Percentiles rank a stretch among this genome's conserved stretches.
phyloP scores from a whole-genome alignment of 1,140 invertebrate genomes.

The Drosophila kanapiae region DNA sequence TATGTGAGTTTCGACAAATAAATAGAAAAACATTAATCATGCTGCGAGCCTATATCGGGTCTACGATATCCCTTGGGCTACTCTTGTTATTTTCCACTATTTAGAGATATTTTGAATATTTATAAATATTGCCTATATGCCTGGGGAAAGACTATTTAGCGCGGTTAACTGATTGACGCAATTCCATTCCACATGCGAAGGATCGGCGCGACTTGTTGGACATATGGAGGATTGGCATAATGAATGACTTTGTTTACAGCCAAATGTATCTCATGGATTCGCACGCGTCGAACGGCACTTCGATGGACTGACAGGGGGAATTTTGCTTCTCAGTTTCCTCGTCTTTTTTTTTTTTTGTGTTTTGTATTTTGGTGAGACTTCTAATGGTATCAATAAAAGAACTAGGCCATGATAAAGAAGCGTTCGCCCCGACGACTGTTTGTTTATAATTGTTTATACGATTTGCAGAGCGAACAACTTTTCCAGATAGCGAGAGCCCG shows the following conservation, averaged over 20 bases:
- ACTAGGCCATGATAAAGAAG: conserved; percentile 80
- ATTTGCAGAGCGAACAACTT: conserved; percentile 64
- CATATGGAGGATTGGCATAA: conserved; percentile 55
- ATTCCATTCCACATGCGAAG: conserved; percentile 28
- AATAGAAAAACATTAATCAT: neutral
- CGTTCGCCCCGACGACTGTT: conserved; percentile 59
- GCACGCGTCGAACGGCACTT: conserved; percentile 45
- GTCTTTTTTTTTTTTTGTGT: conserved; percentile 32
- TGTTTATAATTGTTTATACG: conserved; percentile 83
- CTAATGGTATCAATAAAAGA: conserved; percentile 72
- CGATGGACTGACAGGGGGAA: conserved; percentile 4
- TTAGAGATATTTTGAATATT: conserved; percentile 24
- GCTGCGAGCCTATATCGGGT: neutral
- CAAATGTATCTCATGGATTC: conserved; percentile 67
- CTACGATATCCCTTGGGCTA: neutral
- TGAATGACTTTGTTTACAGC: conserved; percentile 71
- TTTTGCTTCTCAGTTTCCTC: conserved; percentile 5
- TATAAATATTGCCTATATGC: conserved; percentile 18
- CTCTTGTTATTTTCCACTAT: conserved; percentile 24
- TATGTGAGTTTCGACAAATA: neutral
- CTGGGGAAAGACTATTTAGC: conserved; percentile 9
- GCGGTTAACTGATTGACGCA: conserved; percentile 45
- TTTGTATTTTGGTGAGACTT: conserved; percentile 28
- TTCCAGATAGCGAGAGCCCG: conserved; percentile 62
- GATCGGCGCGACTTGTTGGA: conserved; percentile 50